These are phyloP conservation scores for Philotrypesis tridentata DNA, from an alignment of 1,140 invertebrate species.

Conservation along the genomic window DNA sequence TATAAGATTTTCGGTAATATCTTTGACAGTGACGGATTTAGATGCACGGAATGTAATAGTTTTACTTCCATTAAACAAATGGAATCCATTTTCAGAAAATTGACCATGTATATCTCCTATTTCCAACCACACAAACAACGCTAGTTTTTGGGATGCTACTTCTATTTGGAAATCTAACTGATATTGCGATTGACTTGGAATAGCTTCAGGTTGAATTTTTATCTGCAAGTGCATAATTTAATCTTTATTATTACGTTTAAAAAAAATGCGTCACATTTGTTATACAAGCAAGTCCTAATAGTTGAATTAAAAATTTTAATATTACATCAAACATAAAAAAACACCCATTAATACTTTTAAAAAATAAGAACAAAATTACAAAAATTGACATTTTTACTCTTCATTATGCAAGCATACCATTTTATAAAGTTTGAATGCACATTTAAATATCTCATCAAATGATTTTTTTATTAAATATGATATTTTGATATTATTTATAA, in stretches of 20 bases:
- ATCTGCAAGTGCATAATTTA: conserved; percentile 52
- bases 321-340: no score
- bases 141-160: conserved; percentile 72
- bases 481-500: no score
- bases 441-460: no score
- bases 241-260: not conserved
- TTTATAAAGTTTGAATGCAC: no score
- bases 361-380: no score
- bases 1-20: conserved; percentile 54
- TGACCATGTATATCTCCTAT: conserved; percentile 67
- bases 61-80: conserved; percentile 60
- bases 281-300: no score
- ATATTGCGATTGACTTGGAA: conserved; percentile 54
- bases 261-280: conserved; percentile 22
- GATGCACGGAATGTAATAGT: conserved; percentile 56
- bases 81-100: conserved; percentile 82
- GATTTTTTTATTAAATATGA: no score
- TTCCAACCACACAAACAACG: conserved; percentile 81
- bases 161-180: conserved; percentile 61
- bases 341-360: no score
- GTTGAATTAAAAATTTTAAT: no score
- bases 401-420: no score
- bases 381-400: no score
- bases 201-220: conserved; percentile 41
- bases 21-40: conserved; percentile 44